phyloP scores from a whole-genome alignment of 2,888 invertebrate genomes.

The Drosophila neotestacea region DNA sequence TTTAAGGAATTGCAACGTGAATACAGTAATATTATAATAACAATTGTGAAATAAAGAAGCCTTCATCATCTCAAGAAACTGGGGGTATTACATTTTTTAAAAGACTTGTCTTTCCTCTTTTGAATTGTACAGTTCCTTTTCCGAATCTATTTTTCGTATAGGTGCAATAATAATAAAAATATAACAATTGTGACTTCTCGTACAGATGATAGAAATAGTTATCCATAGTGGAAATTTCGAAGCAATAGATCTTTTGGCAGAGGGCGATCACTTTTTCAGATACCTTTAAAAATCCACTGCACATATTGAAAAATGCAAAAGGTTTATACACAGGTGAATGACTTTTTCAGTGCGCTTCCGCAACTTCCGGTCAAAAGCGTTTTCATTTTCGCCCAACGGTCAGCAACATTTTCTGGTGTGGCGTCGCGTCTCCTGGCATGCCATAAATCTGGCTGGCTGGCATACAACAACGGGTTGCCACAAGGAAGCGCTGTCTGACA shows the following conservation, averaged over 20 bases:
- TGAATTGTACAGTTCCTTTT: not conserved
- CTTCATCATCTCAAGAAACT: not conserved
- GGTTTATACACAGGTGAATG: conserved; percentile 82
- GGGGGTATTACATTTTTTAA: not conserved
- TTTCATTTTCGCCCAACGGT: conserved; percentile 73
- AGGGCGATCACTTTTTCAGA: not conserved
- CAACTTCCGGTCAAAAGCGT: conserved; percentile 83
- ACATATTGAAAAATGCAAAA: conserved; percentile 61
- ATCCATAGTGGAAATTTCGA: not conserved
- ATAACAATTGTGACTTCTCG: no score
- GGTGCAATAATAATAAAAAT: not conserved
- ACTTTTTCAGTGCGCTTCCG: conserved; percentile 81
- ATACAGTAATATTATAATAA: not conserved
- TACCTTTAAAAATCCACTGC: conserved; percentile 16
- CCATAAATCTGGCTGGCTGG: conserved; percentile 65
- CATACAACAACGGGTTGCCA: conserved; percentile 25
- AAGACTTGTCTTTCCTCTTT: not conserved
- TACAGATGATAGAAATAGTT: no score
- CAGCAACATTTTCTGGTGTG: conserved; percentile 35
- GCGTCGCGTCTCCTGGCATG: conserved; percentile 65
- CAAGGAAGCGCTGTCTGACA: conserved; percentile 35
- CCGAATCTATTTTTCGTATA: not conserved
- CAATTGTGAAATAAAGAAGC: not conserved
- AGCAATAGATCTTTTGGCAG: not conserved
- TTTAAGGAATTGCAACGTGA: not conserved